Percentiles rank a stretch among this genome's conserved stretches.
These are phyloP conservation scores for Pituophis catenifer DNA, from an alignment of 2,113 vertebrate species.

Conservation along the genomic window DNA sequence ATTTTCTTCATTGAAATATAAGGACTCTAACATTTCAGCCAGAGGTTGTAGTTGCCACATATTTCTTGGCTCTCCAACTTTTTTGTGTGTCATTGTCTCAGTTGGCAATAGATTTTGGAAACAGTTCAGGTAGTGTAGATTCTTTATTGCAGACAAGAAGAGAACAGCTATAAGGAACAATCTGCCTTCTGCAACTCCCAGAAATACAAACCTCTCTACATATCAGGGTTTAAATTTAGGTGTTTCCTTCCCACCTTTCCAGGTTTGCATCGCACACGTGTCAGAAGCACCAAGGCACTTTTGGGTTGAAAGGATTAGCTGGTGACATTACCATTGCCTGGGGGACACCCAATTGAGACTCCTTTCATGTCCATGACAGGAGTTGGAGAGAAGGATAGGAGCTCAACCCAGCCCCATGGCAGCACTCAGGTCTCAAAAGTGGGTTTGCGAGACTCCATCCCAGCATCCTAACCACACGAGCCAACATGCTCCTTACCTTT, in stretches of 20 bases:
- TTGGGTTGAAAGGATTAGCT: not conserved
- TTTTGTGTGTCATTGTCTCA: not conserved
- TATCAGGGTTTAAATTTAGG: not conserved
- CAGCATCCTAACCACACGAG: not conserved
- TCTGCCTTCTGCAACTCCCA: not conserved
- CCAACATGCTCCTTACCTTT: not conserved
- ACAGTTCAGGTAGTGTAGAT: not conserved
- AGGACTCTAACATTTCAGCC: not conserved
- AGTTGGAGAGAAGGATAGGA: not conserved
- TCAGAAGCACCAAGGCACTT: not conserved
- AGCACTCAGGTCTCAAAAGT: fast-evolving
- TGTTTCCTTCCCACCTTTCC: not conserved
- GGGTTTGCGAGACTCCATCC: not conserved
- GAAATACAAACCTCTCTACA: not conserved
- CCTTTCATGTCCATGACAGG: not conserved
- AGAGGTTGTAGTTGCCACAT: not conserved
- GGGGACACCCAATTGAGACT: not conserved
- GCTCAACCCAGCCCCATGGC: not conserved
- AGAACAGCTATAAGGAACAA: not conserved
- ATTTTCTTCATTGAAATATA: not conserved
- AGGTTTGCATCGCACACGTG: not conserved
- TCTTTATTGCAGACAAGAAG: not conserved
- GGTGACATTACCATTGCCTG: not conserved
- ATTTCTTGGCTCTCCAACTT: not conserved
- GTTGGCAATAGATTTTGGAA: not conserved